phyloP scores from a whole-genome alignment of 2,888 invertebrate species.

The Stenurella melanura region DNA sequence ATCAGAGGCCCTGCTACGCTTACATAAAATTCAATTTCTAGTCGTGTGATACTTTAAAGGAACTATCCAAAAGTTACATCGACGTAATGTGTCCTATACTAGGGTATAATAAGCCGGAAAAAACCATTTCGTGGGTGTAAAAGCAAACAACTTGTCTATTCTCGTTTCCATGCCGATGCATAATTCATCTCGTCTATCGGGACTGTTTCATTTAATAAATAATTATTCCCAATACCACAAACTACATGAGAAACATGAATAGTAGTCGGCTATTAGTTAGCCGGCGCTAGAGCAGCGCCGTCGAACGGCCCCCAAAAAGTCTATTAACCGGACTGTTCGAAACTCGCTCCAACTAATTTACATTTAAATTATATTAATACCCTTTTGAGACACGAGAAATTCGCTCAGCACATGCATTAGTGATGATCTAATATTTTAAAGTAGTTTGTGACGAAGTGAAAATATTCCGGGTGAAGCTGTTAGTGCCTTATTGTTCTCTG shows the following conservation, averaged over 20 bases:
- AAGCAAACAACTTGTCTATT: slow-evolving; percentile 19
- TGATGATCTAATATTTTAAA: slow-evolving; percentile 30
- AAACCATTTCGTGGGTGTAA: slow-evolving; percentile 28
- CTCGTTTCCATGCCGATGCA: slow-evolving; percentile 18
- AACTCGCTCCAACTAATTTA: slow-evolving; percentile 23
- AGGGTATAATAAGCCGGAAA: not conserved
- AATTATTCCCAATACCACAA: slow-evolving; percentile 31
- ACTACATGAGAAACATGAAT: slow-evolving; percentile 11
- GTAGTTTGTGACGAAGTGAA: slow-evolving; percentile 28
- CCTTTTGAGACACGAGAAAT: slow-evolving; percentile 22
- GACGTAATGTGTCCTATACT: not conserved
- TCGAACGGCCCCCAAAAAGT: slow-evolving; percentile 22
- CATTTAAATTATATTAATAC: slow-evolving; percentile 32
- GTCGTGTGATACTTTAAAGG: too few species aligned
- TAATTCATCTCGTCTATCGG: slow-evolving; percentile 32
- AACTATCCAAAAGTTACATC: not conserved
- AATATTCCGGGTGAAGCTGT: not conserved
- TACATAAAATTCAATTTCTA: too few species aligned
- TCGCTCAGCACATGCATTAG: slow-evolving; percentile 14
- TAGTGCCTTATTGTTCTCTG: not conserved
- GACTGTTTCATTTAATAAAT: slow-evolving; percentile 33
- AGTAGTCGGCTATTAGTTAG: slow-evolving; percentile 4
- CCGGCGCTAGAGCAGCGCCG: not conserved
- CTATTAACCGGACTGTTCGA: not conserved
- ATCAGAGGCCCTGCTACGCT: too few species aligned